phyloP scores from a whole-genome alignment of 1,140 invertebrate species.

The Trissolcus basalis region DNA sequence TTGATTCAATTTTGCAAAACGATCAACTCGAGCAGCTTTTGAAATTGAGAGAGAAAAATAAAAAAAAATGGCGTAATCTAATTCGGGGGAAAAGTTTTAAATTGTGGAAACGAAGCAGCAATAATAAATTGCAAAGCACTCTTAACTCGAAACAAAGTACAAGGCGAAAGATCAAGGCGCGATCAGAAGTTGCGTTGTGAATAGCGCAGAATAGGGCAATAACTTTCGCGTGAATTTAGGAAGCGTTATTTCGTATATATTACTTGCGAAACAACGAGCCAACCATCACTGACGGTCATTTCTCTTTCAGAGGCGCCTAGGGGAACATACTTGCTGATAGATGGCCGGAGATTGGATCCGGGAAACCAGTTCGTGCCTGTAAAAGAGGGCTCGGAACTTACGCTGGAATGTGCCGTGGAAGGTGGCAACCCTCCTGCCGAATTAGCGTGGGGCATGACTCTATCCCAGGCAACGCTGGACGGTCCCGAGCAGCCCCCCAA shows the following conservation, averaged over 20 bases:
- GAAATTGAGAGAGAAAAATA: no score
- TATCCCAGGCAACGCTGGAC: slow-evolving; percentile 77
- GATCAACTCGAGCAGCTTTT: no score
- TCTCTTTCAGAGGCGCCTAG: slow-evolving; percentile 83
- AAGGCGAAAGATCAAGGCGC: slow-evolving; percentile 32
- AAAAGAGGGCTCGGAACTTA: slow-evolving; percentile 86
- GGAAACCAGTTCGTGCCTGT: slow-evolving; percentile 90
- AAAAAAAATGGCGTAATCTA: slow-evolving; percentile 4
- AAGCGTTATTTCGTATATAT: slow-evolving; percentile 48
- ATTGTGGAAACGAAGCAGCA: slow-evolving; percentile 8
- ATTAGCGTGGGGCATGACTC: slow-evolving; percentile 82
- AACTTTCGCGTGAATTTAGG: slow-evolving; percentile 45
- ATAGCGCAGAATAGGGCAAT: slow-evolving; percentile 29
- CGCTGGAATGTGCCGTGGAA: slow-evolving; percentile 88
- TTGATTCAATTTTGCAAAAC: no score
- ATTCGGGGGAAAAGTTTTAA: slow-evolving; percentile 6
- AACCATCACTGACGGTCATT: slow-evolving; percentile 50
- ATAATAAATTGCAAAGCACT: slow-evolving; percentile 34
- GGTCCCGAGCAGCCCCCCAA: slow-evolving; percentile 76
- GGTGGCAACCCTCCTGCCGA: slow-evolving; percentile 87
- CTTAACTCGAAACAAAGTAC: slow-evolving; percentile 38
- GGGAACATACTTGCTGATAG: slow-evolving; percentile 86
- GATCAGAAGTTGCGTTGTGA: slow-evolving; percentile 36
- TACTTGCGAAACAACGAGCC: slow-evolving; percentile 46
- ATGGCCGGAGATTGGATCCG: slow-evolving; percentile 86